Evolutionary conservation across 2,797 vertebrate species (phyloP).

Genomic region (Sebastes hubbsi): DNA sequence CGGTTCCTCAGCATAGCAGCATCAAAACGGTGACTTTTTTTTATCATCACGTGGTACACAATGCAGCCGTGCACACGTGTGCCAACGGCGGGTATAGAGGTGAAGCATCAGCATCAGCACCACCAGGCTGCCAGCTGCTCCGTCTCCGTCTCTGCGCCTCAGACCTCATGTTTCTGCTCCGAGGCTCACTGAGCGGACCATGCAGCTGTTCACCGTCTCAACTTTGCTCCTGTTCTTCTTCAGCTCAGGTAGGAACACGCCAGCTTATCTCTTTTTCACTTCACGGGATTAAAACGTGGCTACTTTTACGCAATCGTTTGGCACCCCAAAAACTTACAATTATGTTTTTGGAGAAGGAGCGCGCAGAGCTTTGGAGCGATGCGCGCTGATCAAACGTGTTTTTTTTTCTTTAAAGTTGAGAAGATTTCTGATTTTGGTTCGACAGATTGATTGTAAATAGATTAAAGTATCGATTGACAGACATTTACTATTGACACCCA

Average conservation of each 20-base stretch:
- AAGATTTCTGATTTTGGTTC: neutral
- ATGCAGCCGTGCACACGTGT: neutral
- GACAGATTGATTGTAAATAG: neutral
- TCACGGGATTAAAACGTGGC: neutral
- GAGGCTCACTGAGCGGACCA: constrained; percentile 77
- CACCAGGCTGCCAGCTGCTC: constrained; percentile 4
- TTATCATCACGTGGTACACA: constrained; percentile 20
- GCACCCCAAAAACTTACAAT: neutral
- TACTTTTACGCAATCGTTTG: neutral
- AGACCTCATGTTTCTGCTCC: constrained; percentile 44
- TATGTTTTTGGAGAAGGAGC: neutral
- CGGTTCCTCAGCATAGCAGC: neutral
- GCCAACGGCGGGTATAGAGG: constrained; percentile 4
- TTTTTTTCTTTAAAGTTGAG: neutral
- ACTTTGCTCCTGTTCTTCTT: constrained; percentile 86
- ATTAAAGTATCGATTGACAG: neutral
- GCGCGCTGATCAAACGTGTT: neutral
- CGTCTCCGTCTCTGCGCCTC: constrained; percentile 17
- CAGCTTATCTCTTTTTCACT: neutral
- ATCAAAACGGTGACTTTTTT: neutral
- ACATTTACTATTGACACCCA: neutral
- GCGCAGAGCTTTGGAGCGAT: constrained; percentile 5
- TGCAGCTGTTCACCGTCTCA: constrained; percentile 85
- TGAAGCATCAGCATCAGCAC: constrained; percentile 14
- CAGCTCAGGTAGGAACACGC: constrained; percentile 82